Evolutionary conservation across 1,140 invertebrate species (phyloP).

Genomic region (Heliconius hewitsoni): DNA sequence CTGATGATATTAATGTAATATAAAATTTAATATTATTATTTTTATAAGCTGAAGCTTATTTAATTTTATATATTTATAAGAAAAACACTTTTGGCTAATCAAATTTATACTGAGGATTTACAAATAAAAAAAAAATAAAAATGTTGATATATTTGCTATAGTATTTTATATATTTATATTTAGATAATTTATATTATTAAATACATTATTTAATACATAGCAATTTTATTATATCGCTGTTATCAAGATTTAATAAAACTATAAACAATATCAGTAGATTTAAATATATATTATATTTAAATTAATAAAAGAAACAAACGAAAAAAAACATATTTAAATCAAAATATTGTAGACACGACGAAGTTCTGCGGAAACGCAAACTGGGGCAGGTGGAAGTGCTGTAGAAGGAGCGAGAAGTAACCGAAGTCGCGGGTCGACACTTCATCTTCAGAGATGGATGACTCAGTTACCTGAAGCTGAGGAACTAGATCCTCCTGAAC

Average conservation of each 20-base stretch:
- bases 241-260: background rate
- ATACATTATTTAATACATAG: too few relatives aligned
- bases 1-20: too few relatives aligned
- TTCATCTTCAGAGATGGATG: constrained; percentile 89
- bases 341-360: constrained; percentile 61
- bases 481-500: constrained; percentile 66
- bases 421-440: constrained; percentile 82
- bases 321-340: background rate
- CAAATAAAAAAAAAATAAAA: too few relatives aligned
- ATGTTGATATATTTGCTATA: too few relatives aligned
- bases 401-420: constrained; percentile 69
- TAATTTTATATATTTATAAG: too few relatives aligned
- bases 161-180: too few relatives aligned
- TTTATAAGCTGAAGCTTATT: too few relatives aligned
- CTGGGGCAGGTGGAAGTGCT: constrained; percentile 60
- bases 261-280: too few relatives aligned
- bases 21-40: too few relatives aligned
- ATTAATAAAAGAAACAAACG: background rate
- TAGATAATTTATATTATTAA: constrained; percentile 1
- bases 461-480: constrained; percentile 82
- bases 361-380: constrained; percentile 73
- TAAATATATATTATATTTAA: too few relatives aligned
- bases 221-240: too few relatives aligned
- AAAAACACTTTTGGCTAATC: background rate
- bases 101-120: too few relatives aligned